A percentile compares a stretch with the other conserved stretches of the same genome.
Conservation (phyloP, 2,888 invertebrate genomes). For the Pandemis heparana region DNA sequence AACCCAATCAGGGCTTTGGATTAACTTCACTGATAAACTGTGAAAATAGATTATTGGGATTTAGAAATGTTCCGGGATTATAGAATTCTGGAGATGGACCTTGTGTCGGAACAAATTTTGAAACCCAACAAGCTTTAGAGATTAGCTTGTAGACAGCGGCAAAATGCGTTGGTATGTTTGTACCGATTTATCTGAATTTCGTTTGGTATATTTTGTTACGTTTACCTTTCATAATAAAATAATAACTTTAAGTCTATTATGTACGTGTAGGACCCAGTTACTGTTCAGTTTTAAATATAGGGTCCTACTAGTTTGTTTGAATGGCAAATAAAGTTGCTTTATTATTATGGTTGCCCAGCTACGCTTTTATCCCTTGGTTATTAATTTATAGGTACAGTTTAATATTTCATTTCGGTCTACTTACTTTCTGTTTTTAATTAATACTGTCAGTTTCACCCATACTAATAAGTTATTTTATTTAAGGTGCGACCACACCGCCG, state of each 20-base stretch:
- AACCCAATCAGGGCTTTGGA: neutral
- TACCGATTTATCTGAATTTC: no score
- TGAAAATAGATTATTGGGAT: neutral
- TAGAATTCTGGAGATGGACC: no score
- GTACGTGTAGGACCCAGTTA: no score
- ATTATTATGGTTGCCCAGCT: neutral
- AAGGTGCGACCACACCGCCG: no score
- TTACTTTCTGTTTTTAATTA: neutral
- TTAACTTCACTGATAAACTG: slow-evolving; percentile 2
- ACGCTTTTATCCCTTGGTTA: neutral
- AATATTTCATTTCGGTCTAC: neutral
- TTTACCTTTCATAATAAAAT: no score
- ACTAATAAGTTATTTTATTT: no score
- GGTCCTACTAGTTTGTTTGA: no score
- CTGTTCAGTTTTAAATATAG: no score
- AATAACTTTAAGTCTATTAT: no score
- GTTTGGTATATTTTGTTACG: no score
- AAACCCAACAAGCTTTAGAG: neutral
- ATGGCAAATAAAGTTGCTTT: slow-evolving; percentile 2
- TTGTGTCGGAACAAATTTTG: no score
- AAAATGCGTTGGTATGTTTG: no score
- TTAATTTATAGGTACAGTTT: neutral
- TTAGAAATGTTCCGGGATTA: neutral
- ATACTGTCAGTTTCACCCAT: neutral
- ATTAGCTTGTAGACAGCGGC: neutral